Evolutionary conservation across 1,140 invertebrate species (phyloP).

Genomic region (Ericerus pela): DNA sequence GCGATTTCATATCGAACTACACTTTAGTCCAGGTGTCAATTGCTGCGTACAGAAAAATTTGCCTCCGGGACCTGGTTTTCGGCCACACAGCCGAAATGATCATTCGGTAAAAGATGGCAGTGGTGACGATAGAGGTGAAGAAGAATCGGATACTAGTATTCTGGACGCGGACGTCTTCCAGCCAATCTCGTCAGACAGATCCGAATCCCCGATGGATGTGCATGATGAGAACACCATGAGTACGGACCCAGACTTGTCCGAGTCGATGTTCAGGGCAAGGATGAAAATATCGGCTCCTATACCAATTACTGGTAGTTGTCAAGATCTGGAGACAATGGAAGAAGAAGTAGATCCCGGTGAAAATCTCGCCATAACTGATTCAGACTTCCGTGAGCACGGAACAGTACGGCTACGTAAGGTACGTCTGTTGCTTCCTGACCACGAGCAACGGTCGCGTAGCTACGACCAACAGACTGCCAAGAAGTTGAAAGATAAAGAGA

Average conservation of each 20-base stretch:
- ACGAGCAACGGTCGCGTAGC: constrained; percentile 43
- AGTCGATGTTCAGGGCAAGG: constrained; percentile 29
- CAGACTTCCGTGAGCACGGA: background rate
- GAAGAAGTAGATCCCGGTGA: background rate
- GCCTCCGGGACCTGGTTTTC: constrained; percentile 80
- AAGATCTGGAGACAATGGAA: constrained; percentile 27
- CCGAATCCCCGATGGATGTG: constrained; percentile 13
- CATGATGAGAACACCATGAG: constrained; percentile 1
- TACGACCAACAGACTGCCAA: constrained; percentile 37
- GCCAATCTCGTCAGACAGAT: background rate
- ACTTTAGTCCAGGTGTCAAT: constrained; percentile 94
- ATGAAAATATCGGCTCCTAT: constrained; percentile 45
- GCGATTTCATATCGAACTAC: constrained; percentile 88
- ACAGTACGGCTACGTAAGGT: background rate
- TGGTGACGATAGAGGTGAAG: background rate
- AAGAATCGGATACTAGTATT: constrained; percentile 2
- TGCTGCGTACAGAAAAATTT: constrained; percentile 89
- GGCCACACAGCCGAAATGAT: constrained; percentile 78
- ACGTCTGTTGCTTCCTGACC: constrained; percentile 28
- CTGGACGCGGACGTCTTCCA: background rate
- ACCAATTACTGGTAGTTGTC: constrained; percentile 33
- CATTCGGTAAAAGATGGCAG: constrained; percentile 11
- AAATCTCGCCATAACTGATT: background rate
- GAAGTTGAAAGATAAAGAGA: background rate
- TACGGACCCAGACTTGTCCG: constrained; percentile 23